phyloP scores from a whole-genome alignment of 2,113 vertebrate genomes.

The Ammodramus savannarum region DNA sequence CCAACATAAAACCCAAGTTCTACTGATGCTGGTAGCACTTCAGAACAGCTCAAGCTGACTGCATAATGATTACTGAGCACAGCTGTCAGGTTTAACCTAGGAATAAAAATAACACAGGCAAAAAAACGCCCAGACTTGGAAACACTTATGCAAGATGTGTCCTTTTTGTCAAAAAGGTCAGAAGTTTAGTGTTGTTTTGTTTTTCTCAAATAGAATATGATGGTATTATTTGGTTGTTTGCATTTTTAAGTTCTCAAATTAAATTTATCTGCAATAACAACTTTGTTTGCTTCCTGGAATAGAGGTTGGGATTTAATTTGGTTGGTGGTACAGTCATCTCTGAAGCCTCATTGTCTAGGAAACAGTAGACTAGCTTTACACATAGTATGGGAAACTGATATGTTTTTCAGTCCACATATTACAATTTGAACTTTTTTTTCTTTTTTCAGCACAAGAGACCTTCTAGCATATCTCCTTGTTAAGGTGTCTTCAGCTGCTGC shows the following conservation, averaged over 20 bases:
- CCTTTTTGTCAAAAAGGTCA: neutral
- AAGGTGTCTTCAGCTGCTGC: neutral
- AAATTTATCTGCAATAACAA: constrained; percentile 12
- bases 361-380: neutral
- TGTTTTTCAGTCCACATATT: neutral
- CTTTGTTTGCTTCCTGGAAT: constrained; percentile 14
- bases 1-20: neutral
- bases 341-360: constrained; percentile 15
- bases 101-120: constrained; percentile 6
- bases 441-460: neutral
- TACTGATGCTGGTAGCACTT: neutral
- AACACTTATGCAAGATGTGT: neutral
- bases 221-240: neutral
- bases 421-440: neutral
- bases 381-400: neutral
- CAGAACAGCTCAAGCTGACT: neutral
- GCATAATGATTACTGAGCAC: neutral
- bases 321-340: neutral
- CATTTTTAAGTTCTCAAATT: neutral
- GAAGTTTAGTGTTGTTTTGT: neutral
- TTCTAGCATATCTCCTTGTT: neutral
- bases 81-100: constrained; percentile 5
- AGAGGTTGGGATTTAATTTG: constrained; percentile 23
- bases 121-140: neutral
- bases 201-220: neutral